phyloP scores from a whole-genome alignment of 2,113 vertebrate species.

The Lynx canadensis region DNA sequence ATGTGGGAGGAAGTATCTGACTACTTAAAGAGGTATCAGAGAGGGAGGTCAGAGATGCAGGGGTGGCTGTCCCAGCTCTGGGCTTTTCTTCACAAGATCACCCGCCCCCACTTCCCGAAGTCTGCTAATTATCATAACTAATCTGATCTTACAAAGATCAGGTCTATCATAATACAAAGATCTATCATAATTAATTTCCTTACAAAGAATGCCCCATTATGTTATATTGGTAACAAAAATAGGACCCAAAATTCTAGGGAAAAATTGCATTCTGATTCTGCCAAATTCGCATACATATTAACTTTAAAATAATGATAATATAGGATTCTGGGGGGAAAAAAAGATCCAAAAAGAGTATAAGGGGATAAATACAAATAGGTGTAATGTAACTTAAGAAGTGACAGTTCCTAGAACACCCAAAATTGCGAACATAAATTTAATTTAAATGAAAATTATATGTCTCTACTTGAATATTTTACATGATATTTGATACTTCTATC shows the following conservation, averaged over 20 bases:
- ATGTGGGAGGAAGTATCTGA: background rate
- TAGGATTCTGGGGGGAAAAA: background rate
- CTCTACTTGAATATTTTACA: background rate
- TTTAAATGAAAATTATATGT: slow-evolving; percentile 12
- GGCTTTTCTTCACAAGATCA: background rate
- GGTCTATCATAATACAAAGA: background rate
- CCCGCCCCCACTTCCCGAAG: background rate
- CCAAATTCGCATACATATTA: background rate
- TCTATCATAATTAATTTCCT: background rate
- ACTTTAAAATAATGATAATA: background rate
- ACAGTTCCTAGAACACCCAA: background rate
- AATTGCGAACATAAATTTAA: background rate
- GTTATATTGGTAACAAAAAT: background rate
- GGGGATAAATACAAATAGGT: background rate
- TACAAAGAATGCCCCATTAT: background rate
- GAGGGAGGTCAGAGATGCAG: background rate
- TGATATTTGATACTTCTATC: background rate
- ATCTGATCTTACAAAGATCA: background rate
- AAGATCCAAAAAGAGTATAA: background rate
- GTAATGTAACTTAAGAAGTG: background rate
- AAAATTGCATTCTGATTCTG: slow-evolving; percentile 28
- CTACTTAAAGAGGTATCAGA: background rate
- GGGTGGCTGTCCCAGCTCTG: background rate
- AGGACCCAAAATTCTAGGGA: background rate
- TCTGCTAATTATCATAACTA: background rate